Percentiles rank a stretch among this genome's conserved stretches.
phyloP scores from a whole-genome alignment of 2,888 invertebrate genomes.

The Noctuana brunneofusca region DNA sequence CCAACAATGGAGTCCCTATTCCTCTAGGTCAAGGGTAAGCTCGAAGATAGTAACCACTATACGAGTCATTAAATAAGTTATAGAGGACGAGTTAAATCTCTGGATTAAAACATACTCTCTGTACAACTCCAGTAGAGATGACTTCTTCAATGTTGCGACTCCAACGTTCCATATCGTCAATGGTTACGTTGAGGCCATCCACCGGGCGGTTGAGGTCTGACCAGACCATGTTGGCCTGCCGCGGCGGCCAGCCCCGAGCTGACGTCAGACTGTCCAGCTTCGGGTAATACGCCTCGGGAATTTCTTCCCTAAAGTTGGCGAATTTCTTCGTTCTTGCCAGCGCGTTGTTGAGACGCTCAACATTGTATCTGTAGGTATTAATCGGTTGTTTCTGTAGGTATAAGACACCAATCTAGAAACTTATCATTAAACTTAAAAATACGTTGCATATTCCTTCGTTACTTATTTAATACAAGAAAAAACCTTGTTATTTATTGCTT shows the following conservation, averaged over 20 bases:
- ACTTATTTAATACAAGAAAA: neutral
- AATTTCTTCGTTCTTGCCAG: conserved; percentile 85
- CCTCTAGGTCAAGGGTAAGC: no score
- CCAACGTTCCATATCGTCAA: conserved; percentile 89
- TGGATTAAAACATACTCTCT: no score
- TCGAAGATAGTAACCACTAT: no score
- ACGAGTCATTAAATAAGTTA: no score
- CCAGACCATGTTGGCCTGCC: conserved; percentile 83
- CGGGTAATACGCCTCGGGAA: conserved; percentile 91
- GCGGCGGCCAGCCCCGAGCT: conserved; percentile 88
- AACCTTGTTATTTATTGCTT: conserved; percentile 28
- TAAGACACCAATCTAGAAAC: no score
- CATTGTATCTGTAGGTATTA: conserved; percentile 90
- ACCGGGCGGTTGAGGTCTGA: conserved; percentile 86
- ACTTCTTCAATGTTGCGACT: conserved; percentile 88
- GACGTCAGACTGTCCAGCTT: conserved; percentile 88
- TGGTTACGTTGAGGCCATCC: conserved; percentile 82
- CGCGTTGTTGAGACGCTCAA: conserved; percentile 88
- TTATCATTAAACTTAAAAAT: no score
- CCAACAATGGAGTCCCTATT: no score
- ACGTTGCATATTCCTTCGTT: no score
- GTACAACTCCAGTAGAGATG: conserved; percentile 86
- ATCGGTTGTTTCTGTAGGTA: no score
- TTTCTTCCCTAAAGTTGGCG: conserved; percentile 86
- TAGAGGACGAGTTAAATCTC: no score